These are phyloP conservation scores for Aurelia sp. DNA, from an alignment of 30 jellyfish, hydroid and myxozoan genomes.

Conservation along the genomic window DNA sequence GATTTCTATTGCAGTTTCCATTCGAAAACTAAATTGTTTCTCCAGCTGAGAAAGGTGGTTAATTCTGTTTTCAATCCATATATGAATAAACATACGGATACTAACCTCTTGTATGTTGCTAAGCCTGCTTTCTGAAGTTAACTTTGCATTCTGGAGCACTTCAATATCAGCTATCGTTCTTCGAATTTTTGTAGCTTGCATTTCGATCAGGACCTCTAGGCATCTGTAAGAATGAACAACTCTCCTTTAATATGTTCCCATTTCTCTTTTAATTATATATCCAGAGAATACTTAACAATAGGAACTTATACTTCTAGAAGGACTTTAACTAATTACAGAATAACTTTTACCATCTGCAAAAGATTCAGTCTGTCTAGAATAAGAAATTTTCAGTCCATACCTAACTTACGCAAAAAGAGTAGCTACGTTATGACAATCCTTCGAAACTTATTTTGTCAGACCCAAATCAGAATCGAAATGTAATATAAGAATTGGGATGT, in stretches of 20 bases:
- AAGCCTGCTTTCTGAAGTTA: conserved; percentile 73
- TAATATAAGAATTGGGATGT: too few relatives aligned
- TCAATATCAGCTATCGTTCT: conserved; percentile 68
- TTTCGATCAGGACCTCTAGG: conserved; percentile 77
- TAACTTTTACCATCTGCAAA: not conserved
- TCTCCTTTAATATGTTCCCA: not conserved
- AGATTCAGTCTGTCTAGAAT: too few relatives aligned
- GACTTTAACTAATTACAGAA: not conserved
- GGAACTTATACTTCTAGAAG: not conserved
- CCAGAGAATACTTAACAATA: not conserved
- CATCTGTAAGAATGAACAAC: conserved; percentile 52
- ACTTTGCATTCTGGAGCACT: conserved; percentile 62
- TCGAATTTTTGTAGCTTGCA: conserved; percentile 71
- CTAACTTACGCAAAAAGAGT: too few relatives aligned
- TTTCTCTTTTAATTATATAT: too few relatives aligned
- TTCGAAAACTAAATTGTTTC: not conserved
- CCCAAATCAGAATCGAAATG: too few relatives aligned
- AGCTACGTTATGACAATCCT: too few relatives aligned
- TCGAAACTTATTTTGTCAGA: too few relatives aligned
- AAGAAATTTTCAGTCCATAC: too few relatives aligned
- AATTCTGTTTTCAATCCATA: not conserved
- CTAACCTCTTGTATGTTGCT: conserved; percentile 61
- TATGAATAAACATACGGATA: not conserved
- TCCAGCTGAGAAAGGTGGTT: not conserved
- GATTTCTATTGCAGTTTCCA: too few relatives aligned